Evolutionary conservation across 2,113 vertebrate genomes (phyloP).

Genomic region (Cyphomyrus discorhynchus): DNA sequence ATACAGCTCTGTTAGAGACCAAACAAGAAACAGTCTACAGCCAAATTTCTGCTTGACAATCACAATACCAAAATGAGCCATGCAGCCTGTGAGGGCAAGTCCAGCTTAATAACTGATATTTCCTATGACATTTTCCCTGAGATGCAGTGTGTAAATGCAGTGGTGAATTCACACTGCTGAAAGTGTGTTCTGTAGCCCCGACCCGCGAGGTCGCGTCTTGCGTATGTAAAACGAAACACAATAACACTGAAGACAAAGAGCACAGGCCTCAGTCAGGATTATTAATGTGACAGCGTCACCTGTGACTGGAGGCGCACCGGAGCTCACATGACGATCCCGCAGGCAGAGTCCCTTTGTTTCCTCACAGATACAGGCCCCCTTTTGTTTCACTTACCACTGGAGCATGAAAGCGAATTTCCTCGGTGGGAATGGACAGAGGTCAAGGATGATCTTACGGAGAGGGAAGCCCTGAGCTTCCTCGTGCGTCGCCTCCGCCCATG

Average conservation of each 20-base stretch:
- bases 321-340: neutral
- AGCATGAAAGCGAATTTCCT: neutral
- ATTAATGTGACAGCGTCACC: neutral
- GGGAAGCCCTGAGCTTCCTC: neutral
- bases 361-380: neutral
- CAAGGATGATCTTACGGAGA: neutral
- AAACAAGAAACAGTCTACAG: neutral
- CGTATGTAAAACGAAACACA: neutral
- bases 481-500: neutral
- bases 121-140: neutral
- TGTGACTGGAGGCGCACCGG: neutral
- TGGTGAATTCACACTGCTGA: neutral
- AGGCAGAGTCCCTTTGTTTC: neutral
- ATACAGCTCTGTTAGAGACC: neutral
- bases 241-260: neutral
- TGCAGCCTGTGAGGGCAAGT: neutral
- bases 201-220: neutral
- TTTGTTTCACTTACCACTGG: neutral
- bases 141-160: neutral
- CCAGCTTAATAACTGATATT: neutral
- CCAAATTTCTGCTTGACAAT: neutral
- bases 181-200: neutral
- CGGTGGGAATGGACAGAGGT: neutral
- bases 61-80: neutral
- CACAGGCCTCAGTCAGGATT: neutral